Evolutionary conservation across 2,888 invertebrate genomes (phyloP), one percentile per base, ranked within the genome.

Genomic region (Agonopterix arenella): DNA sequence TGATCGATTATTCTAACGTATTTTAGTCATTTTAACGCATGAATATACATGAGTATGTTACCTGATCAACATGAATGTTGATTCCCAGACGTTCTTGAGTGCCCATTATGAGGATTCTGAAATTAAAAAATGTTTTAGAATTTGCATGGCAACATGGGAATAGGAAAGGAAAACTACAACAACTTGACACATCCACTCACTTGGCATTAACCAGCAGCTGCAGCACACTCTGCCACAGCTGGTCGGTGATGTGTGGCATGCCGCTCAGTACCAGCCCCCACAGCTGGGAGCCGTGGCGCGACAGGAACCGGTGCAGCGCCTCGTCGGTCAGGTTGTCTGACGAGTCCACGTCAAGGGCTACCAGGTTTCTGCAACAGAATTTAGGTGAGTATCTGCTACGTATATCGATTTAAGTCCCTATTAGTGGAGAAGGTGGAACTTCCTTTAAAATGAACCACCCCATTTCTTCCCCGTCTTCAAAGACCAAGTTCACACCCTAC

Each of bases 241-340:
- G 97, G 89, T 99, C 99, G 0, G 98, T 98, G 64, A 99, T 96
- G 76, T 99, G 98, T 0, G 98, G 96, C 95, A 99, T 99, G 45
- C 99, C 98, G 52, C 97, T 96, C 36, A 98, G 88, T 53, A 94
- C 93, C 43, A 98, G 91, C 0, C 97, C 99, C 82, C 93, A 93
- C 52, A 99, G 90, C 78, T 98, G 97, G 54, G 92, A 92, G 4
- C 99, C 99, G 80, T 97, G 93, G 45, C 96, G 93, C 48, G 95
- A 95, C 53, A 99, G 88, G 83, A 99, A 98, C 72, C 97, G 96
- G 72, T 96, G 94, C 49, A 99, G 91, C 0, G 94, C 96, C 71
- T 97, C 97, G 78, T 99, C 99, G 0, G 95, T 93, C 56, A 99
- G 88, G 77, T 97, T 99, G 78, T 99, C 98, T 0, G 98, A 99